Evolutionary conservation across 2,797 vertebrate species (phyloP).

Genomic region (Sebastes vulpes): DNA sequence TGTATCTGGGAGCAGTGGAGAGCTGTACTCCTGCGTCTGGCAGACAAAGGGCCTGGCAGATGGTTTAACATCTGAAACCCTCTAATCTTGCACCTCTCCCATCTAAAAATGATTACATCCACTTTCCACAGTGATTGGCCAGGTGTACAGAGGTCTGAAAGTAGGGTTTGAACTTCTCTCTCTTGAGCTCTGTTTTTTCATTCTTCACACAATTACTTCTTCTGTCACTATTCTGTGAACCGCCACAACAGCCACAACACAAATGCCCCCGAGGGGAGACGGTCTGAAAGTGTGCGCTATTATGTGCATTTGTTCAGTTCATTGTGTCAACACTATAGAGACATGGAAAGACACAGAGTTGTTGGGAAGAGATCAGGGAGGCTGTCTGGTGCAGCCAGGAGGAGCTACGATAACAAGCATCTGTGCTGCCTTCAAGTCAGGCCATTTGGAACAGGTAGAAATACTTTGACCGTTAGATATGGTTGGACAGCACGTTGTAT

Average conservation of each 20-base stretch:
- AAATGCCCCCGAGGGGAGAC: background rate
- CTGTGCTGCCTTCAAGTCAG: background rate
- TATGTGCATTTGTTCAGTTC: background rate
- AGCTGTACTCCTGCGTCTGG: background rate
- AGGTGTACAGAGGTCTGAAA: background rate
- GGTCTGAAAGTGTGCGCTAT: background rate
- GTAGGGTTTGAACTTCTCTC: background rate
- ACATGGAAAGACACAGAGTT: background rate
- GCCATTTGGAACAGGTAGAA: background rate
- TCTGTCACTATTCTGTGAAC: background rate
- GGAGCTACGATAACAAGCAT: background rate
- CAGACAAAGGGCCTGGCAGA: background rate
- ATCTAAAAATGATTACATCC: background rate
- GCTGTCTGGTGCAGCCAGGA: background rate
- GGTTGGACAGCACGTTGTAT: background rate
- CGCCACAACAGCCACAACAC: background rate
- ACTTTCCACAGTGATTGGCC: background rate
- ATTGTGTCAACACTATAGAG: background rate
- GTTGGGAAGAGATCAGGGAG: background rate
- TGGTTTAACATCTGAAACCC: background rate
- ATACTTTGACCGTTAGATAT: background rate
- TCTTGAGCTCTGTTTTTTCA: background rate
- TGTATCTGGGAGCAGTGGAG: background rate
- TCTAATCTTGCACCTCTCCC: background rate
- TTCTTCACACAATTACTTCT: background rate